Percentiles rank a stretch among this genome's conserved stretches.
Evolutionary conservation across 2,113 vertebrate genomes (phyloP).

Genomic region (Platichthys flesus): DNA sequence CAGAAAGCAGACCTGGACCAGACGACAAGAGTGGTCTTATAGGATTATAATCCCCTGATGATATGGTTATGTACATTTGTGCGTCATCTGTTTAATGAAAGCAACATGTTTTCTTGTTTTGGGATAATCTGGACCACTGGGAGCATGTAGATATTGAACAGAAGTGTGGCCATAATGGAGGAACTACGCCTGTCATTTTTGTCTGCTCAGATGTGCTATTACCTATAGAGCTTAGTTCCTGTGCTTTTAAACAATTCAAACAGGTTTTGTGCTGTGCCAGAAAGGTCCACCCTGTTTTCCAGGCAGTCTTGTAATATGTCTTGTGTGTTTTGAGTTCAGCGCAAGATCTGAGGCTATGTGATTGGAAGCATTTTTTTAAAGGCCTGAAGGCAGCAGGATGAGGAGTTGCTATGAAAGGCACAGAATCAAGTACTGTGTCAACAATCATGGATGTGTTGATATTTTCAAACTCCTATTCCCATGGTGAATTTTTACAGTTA

Average conservation of each 20-base stretch:
- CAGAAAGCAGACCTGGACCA: too few relatives aligned
- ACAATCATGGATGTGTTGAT: slow-evolving; percentile 32
- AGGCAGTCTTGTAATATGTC: neutral
- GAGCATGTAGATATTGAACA: neutral
- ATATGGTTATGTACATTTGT: neutral
- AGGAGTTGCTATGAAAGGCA: neutral
- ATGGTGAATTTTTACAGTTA: slow-evolving; percentile 1
- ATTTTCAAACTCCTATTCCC: neutral
- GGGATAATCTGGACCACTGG: too few relatives aligned
- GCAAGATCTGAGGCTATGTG: neutral
- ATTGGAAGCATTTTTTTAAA: neutral
- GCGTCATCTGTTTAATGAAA: neutral
- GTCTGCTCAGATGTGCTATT: neutral
- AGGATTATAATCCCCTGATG: neutral
- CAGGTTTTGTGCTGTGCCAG: neutral
- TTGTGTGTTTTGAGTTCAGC: neutral
- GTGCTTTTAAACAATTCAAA: neutral
- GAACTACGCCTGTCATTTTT: neutral
- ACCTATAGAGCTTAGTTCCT: neutral
- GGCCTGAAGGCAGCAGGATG: neutral
- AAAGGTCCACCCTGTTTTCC: neutral
- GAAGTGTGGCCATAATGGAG: neutral
- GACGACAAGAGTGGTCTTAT: too few relatives aligned
- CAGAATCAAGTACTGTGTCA: neutral
- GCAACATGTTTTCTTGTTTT: neutral